Evolutionary conservation across 2,888 invertebrate species (phyloP).

Genomic region (Uropetala carovei): DNA sequence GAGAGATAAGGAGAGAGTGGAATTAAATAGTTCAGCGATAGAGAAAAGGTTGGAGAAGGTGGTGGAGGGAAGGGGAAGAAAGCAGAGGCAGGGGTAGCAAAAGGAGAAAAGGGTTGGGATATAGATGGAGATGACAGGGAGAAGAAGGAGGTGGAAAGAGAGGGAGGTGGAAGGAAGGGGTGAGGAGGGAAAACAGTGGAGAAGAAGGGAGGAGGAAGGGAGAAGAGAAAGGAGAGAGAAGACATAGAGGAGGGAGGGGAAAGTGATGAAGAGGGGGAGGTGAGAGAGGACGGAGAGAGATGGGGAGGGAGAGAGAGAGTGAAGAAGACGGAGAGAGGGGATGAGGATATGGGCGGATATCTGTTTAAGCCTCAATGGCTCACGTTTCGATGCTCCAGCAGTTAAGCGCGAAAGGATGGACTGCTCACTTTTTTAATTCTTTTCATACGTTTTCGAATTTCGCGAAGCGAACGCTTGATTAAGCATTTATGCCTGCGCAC

Average conservation of each 20-base stretch:
- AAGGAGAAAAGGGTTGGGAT: too few species aligned
- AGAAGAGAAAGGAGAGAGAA: too few species aligned
- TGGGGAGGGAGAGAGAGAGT: not conserved
- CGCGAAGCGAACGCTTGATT: slow-evolving; percentile 43
- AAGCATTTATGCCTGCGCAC: not conserved
- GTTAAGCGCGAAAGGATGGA: slow-evolving; percentile 49
- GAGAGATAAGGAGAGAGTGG: not conserved
- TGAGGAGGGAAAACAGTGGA: too few species aligned
- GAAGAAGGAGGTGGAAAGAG: too few species aligned
- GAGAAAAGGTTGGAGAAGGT: too few species aligned
- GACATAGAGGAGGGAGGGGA: not conserved
- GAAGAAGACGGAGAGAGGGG: not conserved
- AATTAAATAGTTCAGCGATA: not conserved
- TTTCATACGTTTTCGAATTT: slow-evolving; percentile 1
- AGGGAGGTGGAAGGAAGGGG: too few species aligned
- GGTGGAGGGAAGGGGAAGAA: too few species aligned
- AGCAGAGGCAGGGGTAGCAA: too few species aligned
- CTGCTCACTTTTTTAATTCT: not conserved
- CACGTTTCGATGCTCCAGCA: slow-evolving; percentile 41
- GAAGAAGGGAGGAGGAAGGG: too few species aligned
- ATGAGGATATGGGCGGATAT: not conserved
- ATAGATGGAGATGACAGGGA: too few species aligned
- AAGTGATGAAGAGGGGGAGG: not conserved
- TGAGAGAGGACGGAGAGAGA: not conserved
- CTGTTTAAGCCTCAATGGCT: slow-evolving; percentile 28